Conservation (phyloP, 1,140 invertebrate genomes). For the Aphelenchoides besseyi region DNA sequence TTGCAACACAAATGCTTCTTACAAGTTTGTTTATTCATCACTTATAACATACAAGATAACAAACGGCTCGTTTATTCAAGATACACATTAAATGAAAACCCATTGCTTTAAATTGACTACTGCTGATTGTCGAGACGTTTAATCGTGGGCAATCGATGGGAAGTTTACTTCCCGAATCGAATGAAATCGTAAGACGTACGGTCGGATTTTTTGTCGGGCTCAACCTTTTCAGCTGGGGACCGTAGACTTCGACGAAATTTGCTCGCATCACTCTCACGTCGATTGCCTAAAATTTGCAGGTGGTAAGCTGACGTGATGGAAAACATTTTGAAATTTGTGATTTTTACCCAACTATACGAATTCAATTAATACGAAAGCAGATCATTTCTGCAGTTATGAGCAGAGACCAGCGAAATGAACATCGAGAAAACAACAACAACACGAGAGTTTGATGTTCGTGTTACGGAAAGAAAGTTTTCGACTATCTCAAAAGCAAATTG, state of each 20-base stretch:
- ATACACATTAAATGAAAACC: not conserved
- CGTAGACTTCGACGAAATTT: not conserved
- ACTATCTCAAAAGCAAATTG: no score
- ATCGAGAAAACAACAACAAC: no score
- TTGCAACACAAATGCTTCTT: not conserved
- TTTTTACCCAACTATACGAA: not conserved
- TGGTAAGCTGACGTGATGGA: no score
- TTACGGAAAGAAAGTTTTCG: no score
- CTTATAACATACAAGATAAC: no score
- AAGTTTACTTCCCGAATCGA: slow-evolving; percentile 12
- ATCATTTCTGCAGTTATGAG: not conserved
- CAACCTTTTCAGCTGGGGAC: not conserved
- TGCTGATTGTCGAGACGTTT: not conserved
- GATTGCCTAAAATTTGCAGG: not conserved
- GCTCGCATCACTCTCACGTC: not conserved
- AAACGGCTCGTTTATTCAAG: not conserved
- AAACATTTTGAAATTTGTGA: no score
- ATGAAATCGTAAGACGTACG: slow-evolving; percentile 2
- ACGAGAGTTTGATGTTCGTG: no score
- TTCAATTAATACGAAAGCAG: not conserved
- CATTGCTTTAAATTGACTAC: not conserved
- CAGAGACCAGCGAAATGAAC: not conserved
- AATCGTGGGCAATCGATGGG: not conserved
- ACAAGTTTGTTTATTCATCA: not conserved
- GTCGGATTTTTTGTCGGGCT: slow-evolving; percentile 3